phyloP scores from a whole-genome alignment of 2,888 invertebrate species.

The Gisinianus flammeolus region DNA sequence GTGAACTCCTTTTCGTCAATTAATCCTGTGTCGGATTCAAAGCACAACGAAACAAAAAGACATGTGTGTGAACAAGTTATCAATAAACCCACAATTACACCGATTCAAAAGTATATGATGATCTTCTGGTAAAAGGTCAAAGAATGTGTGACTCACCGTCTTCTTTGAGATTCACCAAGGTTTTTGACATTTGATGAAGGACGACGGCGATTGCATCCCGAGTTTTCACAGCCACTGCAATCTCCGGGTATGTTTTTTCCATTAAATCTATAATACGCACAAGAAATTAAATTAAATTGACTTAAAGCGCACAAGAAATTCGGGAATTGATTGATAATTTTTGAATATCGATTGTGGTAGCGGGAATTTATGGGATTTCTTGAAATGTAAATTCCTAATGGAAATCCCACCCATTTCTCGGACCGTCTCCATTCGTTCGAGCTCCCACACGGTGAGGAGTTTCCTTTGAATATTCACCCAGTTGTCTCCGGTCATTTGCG shows the following conservation, averaged over 20 bases:
- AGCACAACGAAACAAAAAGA: no score
- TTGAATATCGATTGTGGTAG: no score
- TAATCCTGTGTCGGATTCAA: no score
- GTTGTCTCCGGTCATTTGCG: conserved; percentile 63
- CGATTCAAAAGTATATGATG: no score
- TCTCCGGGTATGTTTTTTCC: conserved; percentile 68
- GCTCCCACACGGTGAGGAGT: conserved; percentile 57
- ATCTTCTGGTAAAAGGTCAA: no score
- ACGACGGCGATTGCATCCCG: conserved; percentile 69
- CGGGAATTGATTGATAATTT: neutral
- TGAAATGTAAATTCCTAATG: no score
- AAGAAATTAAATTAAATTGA: neutral
- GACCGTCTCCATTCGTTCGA: conserved; percentile 63
- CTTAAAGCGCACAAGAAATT: neutral
- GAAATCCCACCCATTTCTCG: conserved; percentile 63
- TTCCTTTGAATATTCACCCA: conserved; percentile 60
- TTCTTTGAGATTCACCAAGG: conserved; percentile 66
- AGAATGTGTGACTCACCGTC: no score
- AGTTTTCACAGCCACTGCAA: conserved; percentile 71
- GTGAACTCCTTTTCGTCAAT: no score
- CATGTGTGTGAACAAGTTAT: no score
- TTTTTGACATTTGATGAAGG: conserved; percentile 67
- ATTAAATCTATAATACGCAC: conserved; percentile 61
- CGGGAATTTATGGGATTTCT: no score
- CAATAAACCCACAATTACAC: no score